Percentiles rank a stretch among this genome's conserved stretches.
Conservation (phyloP, 1,140 invertebrate species). For the Halyomorpha halys region DNA sequence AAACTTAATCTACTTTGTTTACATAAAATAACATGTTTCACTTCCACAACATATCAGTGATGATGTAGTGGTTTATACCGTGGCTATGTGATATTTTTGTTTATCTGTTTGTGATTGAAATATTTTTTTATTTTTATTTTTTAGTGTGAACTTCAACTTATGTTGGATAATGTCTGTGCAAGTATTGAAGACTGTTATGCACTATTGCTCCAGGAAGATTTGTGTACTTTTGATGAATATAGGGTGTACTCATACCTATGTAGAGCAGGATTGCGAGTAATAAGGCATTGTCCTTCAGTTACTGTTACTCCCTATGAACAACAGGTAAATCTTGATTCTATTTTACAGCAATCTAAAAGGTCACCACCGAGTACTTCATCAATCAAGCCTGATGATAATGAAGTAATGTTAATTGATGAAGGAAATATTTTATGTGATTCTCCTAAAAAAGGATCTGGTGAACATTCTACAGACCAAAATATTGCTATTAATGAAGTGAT, state of each 20-base stretch:
- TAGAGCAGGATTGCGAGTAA: slow-evolving; percentile 42
- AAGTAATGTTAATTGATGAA: not conserved
- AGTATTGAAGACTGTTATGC: slow-evolving; percentile 51
- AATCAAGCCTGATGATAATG: not conserved
- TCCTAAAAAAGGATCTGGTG: not conserved
- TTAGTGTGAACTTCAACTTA: slow-evolving; percentile 46
- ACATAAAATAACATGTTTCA: no score
- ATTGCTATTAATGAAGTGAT: slow-evolving; percentile 1
- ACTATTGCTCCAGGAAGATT: slow-evolving; percentile 40
- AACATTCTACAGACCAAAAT: not conserved
- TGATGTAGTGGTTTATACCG: no score
- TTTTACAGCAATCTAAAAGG: not conserved
- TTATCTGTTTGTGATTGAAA: no score
- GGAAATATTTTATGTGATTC: not conserved
- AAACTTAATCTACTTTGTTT: no score
- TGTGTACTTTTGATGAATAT: slow-evolving; percentile 44
- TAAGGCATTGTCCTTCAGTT: slow-evolving; percentile 25
- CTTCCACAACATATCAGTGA: no score
- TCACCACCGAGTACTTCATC: not conserved
- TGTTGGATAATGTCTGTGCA: slow-evolving; percentile 43
- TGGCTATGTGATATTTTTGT: no score
- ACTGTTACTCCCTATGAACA: slow-evolving; percentile 11
- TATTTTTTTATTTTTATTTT: slow-evolving; percentile 30
- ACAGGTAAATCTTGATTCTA: not conserved
- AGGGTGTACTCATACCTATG: slow-evolving; percentile 50